phyloP scores from a whole-genome alignment of 2,113 vertebrate genomes.

The Carollia perspicillata region DNA sequence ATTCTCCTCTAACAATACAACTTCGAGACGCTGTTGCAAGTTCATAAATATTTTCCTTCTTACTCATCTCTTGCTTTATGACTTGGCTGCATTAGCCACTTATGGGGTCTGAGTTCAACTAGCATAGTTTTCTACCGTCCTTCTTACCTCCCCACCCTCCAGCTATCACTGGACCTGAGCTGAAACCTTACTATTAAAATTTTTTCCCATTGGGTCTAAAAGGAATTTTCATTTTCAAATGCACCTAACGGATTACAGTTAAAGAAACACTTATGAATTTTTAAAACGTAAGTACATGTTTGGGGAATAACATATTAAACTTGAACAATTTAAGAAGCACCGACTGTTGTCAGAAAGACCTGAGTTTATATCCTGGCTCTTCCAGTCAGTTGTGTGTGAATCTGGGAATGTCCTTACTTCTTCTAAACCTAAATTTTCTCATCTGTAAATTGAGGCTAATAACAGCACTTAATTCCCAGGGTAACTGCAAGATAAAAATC shows the following conservation, averaged over 20 bases:
- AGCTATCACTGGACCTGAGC: background rate
- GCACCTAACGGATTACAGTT: background rate
- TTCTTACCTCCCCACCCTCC: background rate
- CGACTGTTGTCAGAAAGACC: background rate
- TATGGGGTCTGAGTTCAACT: background rate
- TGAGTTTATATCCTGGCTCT: background rate
- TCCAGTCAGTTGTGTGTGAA: background rate
- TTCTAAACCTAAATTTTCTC: background rate
- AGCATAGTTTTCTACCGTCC: background rate
- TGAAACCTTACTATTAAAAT: conserved; percentile 31
- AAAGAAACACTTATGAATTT: background rate
- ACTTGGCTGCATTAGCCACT: conserved; percentile 4
- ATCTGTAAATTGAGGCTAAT: background rate
- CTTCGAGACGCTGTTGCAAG: conserved; percentile 11
- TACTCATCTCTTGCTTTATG: background rate
- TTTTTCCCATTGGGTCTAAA: conserved; percentile 12
- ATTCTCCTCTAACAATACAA: conserved; percentile 26
- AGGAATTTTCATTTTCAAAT: conserved; percentile 15
- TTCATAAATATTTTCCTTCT: conserved; percentile 42
- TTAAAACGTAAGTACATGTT: background rate
- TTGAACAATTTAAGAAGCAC: background rate
- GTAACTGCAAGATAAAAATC: background rate
- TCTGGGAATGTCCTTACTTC: background rate
- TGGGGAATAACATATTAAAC: background rate
- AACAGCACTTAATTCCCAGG: background rate